These are phyloP conservation scores for Delia radicum DNA, from an alignment of 1,140 invertebrate genomes.

Conservation along the genomic window DNA sequence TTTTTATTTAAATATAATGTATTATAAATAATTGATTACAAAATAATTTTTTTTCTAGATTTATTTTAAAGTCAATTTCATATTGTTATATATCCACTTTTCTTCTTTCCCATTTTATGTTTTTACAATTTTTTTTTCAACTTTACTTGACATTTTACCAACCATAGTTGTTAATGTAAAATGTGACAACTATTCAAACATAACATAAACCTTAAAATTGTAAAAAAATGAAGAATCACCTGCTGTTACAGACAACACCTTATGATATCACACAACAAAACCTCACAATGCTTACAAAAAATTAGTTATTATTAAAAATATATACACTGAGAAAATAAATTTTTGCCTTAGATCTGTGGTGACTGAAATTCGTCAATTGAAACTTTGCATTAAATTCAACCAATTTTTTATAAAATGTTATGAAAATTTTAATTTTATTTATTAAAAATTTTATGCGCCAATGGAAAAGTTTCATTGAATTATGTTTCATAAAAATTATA, in stretches of 20 bases:
- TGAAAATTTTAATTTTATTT: too few relatives aligned
- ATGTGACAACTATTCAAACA: not conserved
- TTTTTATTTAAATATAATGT: too few relatives aligned
- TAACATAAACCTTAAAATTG: not conserved
- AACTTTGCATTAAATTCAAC: too few relatives aligned
- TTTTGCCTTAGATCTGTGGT: not conserved
- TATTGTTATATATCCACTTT: not conserved
- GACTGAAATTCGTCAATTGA: too few relatives aligned
- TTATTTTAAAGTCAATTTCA: too few relatives aligned
- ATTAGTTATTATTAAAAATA: not conserved
- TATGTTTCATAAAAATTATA: too few relatives aligned
- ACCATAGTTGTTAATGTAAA: not conserved
- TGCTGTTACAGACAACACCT: slow-evolving; percentile 12
- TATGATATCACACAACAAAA: not conserved
- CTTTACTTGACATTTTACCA: not conserved
- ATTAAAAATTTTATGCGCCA: too few relatives aligned
- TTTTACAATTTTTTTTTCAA: not conserved
- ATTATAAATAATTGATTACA: too few relatives aligned
- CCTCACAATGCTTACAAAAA: not conserved
- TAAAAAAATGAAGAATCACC: not conserved
- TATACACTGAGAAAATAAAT: not conserved
- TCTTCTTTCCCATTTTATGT: not conserved
- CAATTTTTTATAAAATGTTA: too few relatives aligned
- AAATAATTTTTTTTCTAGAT: too few relatives aligned
- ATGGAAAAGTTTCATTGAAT: too few relatives aligned